Evolutionary conservation across 2,797 vertebrate species (phyloP), one percentile per base, ranked within the genome.

Genomic region (Argentina silus): DNA sequence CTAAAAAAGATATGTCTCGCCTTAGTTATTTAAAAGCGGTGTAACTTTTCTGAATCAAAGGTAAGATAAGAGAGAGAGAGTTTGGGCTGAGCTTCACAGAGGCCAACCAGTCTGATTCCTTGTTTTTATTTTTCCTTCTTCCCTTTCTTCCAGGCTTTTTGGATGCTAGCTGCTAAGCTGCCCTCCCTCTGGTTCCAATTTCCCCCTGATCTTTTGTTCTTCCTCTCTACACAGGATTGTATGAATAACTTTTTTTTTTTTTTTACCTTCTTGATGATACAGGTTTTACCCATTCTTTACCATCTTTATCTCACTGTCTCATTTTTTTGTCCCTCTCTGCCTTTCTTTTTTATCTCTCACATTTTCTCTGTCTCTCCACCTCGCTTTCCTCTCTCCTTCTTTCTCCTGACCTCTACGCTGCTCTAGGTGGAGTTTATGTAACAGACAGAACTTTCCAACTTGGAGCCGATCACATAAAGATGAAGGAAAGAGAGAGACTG

Each of bases 171-270:
- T 85, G 76, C 83, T 86, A 87, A 88, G 84, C 87, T 83, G 77
- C 82, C 75, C 81, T 81, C 70, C 72, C 83, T 89, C 87, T 91
- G 85, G 83, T 89, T 90, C 88, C 86, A 88, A 90, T 90, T 90
- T 91, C 89, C 89, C 84, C 78, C 73, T 67, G 72, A 77, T 87
- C 88, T 88, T 86, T 89, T 86, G 81, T 85, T 86, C 80, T 86
- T 85, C 81, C 84, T 87, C 76, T 78, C 79, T 83, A 74, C 70
- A 71, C 43, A 11, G 68, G 77, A 85, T 86, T 78, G 80, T 86
- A 88, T 76, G 86, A 85, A 85, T 84, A 87, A 67, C 71, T 82
- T 74, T 76, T 85, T 53, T 82, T 79, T n/a, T 47, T 11, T 11
- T 8, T 14, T 44, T 15, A 80, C 70, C 14, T 78, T 87, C 70